Evolutionary conservation across 2,888 invertebrate genomes (phyloP).

Genomic region (Melanargia galathea): DNA sequence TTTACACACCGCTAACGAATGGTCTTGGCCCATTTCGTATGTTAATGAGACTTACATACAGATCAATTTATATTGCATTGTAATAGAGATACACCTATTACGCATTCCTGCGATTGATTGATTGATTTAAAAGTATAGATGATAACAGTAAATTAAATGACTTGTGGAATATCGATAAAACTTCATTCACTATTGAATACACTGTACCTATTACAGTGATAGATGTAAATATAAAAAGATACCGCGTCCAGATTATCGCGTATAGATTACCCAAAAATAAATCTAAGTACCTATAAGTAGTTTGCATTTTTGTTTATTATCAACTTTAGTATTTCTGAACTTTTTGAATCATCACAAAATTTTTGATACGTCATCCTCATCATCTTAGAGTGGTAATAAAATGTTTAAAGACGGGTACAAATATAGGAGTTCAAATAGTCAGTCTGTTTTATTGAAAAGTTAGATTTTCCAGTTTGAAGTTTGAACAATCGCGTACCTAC

Average conservation of each 20-base stretch:
- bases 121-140: conserved; percentile 55
- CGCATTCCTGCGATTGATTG: conserved; percentile 65
- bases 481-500: neutral
- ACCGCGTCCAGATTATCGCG: no score
- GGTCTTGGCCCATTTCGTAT: conserved; percentile 50
- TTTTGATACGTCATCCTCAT: neutral
- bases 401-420: neutral
- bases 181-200: conserved; percentile 27
- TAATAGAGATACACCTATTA: conserved; percentile 61
- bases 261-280: no score
- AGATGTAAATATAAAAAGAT: neutral
- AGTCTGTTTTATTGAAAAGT: neutral
- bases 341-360: neutral
- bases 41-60: conserved; percentile 66
- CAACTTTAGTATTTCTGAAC: neutral
- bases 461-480: conserved; percentile 2
- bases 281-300: no score
- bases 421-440: neutral
- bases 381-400: no score
- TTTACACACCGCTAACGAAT: conserved; percentile 40
- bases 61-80: conserved; percentile 57
- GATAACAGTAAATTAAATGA: conserved; percentile 57
- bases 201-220: conserved; percentile 16
- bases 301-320: no score
- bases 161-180: conserved; percentile 42